phyloP scores from a whole-genome alignment of 2,888 invertebrate species.

The Chrysina gloriosa region DNA sequence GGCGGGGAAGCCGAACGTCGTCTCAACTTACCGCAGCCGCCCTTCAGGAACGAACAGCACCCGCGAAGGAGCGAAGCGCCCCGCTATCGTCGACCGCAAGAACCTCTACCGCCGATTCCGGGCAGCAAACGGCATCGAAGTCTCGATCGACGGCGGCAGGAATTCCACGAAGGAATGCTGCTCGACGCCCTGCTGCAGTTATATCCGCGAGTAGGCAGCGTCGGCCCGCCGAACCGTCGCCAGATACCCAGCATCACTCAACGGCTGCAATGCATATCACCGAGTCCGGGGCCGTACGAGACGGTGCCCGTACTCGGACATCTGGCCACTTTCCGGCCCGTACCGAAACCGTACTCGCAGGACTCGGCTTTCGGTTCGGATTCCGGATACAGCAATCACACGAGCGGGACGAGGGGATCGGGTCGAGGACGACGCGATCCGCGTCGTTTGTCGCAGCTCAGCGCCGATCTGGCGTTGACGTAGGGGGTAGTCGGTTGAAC shows the following conservation, averaged over 20 bases:
- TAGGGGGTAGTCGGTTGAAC: constrained; percentile 47
- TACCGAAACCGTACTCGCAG: constrained; percentile 74
- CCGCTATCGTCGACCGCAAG: constrained; percentile 72
- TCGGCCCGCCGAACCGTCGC: constrained; percentile 65
- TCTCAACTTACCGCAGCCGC: constrained; percentile 63
- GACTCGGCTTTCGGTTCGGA: constrained; percentile 87
- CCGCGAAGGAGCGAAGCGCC: constrained; percentile 63
- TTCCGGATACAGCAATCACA: constrained; percentile 87
- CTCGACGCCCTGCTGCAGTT: constrained; percentile 78
- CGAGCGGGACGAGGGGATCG: constrained; percentile 70
- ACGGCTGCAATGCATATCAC: constrained; percentile 62
- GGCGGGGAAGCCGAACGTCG: constrained; percentile 64
- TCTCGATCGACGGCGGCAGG: constrained; percentile 71
- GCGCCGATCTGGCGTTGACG: constrained; percentile 64
- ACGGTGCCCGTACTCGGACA: constrained; percentile 77
- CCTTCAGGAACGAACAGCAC: too few relatives aligned
- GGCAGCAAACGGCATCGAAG: constrained; percentile 68
- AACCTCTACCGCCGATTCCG: constrained; percentile 71
- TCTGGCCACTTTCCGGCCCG: constrained; percentile 72
- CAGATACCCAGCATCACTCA: constrained; percentile 64
- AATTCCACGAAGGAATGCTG: constrained; percentile 85
- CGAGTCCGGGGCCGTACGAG: constrained; percentile 70
- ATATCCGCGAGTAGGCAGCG: constrained; percentile 79
- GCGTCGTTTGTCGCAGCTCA: constrained; percentile 63
- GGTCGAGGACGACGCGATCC: constrained; percentile 61